Evolutionary conservation across 2,888 invertebrate genomes (phyloP).

Genomic region (Acrobasis consociella): DNA sequence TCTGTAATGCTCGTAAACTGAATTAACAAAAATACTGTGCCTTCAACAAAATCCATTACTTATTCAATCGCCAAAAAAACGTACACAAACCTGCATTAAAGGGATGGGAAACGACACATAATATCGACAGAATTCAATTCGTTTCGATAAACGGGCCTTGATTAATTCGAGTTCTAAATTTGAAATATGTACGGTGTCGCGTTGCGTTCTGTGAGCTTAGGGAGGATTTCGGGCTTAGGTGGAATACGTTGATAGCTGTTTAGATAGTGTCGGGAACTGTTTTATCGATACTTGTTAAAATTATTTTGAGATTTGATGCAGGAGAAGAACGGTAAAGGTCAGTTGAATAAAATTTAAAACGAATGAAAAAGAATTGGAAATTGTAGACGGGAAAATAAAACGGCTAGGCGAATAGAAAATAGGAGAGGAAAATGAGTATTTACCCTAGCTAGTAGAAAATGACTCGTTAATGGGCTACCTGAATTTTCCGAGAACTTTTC

Average conservation of each 20-base stretch:
- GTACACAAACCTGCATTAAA: slow-evolving; percentile 12
- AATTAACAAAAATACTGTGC: slow-evolving; percentile 1
- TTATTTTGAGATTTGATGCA: background rate
- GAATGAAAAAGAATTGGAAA: too few species aligned
- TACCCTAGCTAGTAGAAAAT: too few species aligned
- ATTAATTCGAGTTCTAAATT: slow-evolving; percentile 36
- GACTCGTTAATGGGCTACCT: too few species aligned
- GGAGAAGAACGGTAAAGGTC: too few species aligned
- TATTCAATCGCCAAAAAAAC: slow-evolving; percentile 16
- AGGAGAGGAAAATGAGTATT: too few species aligned
- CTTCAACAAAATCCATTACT: slow-evolving; percentile 15
- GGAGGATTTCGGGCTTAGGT: slow-evolving; percentile 22
- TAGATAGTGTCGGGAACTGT: slow-evolving; percentile 23
- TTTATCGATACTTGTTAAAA: slow-evolving; percentile 2
- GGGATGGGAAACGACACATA: slow-evolving; percentile 6
- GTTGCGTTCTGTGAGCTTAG: slow-evolving; percentile 31
- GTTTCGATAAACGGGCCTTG: slow-evolving; percentile 26
- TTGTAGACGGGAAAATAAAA: too few species aligned
- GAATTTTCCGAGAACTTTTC: too few species aligned
- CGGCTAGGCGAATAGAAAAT: too few species aligned
- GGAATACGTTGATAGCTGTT: slow-evolving; percentile 28
- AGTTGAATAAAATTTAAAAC: too few species aligned
- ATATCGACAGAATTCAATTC: slow-evolving; percentile 20
- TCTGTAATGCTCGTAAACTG: background rate
- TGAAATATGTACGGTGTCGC: slow-evolving; percentile 32